phyloP scores from a whole-genome alignment of 1,140 invertebrate species.

The Drosophila ficusphila region DNA sequence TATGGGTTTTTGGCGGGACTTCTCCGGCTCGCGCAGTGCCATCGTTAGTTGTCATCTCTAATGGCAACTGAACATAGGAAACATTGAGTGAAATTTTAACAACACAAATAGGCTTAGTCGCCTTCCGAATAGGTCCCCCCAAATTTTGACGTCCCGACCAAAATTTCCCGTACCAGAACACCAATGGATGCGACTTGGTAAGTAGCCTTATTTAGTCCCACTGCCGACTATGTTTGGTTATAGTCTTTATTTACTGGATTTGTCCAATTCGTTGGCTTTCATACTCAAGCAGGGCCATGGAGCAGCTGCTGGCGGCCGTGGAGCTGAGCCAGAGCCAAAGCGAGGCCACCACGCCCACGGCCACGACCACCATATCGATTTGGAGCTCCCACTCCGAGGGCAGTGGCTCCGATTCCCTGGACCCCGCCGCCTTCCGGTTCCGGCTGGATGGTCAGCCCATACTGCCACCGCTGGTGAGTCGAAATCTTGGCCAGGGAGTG shows the following conservation, averaged over 20 bases:
- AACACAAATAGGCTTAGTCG: neutral
- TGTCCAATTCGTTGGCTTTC: neutral
- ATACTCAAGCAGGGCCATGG: slow-evolving; percentile 37
- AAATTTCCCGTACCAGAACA: slow-evolving; percentile 7
- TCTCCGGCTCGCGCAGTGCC: neutral
- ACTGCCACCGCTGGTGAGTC: slow-evolving; percentile 87
- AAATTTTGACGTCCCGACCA: neutral
- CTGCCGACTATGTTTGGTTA: too few species aligned
- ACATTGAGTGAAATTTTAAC: neutral
- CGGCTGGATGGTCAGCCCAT: slow-evolving; percentile 87
- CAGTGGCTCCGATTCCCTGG: neutral
- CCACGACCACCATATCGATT: slow-evolving; percentile 5
- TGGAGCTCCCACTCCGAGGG: neutral
- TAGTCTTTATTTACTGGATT: neutral
- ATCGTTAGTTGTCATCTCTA: slow-evolving; percentile 33
- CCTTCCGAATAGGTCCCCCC: neutral
- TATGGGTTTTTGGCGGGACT: slow-evolving; percentile 4
- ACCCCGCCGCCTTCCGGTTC: slow-evolving; percentile 85
- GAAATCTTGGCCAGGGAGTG: slow-evolving; percentile 10
- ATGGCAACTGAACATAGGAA: slow-evolving; percentile 31
- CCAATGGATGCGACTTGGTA: slow-evolving; percentile 8
- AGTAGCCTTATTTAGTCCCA: neutral
- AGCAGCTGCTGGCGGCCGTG: slow-evolving; percentile 44
- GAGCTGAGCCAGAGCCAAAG: slow-evolving; percentile 12
- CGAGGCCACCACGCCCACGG: slow-evolving; percentile 5